Evolutionary conservation across 1,140 invertebrate genomes (phyloP).

Genomic region (Anadara kagoshimensis): DNA sequence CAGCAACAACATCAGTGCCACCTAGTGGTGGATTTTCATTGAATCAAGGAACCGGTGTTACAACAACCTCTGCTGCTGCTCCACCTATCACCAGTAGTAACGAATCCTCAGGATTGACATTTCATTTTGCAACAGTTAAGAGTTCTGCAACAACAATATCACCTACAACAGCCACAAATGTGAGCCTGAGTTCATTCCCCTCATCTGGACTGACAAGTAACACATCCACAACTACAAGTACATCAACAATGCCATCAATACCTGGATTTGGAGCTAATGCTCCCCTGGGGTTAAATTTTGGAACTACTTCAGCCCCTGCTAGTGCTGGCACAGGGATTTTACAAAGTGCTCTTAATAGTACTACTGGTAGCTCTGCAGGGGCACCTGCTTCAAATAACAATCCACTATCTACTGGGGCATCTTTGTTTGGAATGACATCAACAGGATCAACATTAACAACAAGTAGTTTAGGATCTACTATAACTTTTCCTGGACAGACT

Average conservation of each 20-base stretch:
- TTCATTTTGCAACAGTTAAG: not conserved
- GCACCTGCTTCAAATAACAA: not conserved
- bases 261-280: not conserved
- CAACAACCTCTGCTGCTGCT: constrained; percentile 9
- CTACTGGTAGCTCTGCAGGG: not conserved
- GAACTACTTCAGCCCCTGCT: not conserved
- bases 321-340: not conserved
- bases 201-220: not conserved
- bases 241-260: not conserved
- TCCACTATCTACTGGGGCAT: not conserved
- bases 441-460: not conserved
- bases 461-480: not conserved
- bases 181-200: not conserved
- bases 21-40: no score
- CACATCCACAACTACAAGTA: not conserved
- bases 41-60: constrained; percentile 1
- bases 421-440: not conserved
- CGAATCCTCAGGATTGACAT: not conserved
- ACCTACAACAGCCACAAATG: not conserved
- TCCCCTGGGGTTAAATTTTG: not conserved
- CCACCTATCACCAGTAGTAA: not conserved
- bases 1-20: not conserved
- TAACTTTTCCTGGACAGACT: not conserved
- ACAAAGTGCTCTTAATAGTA: not conserved
- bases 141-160: not conserved